Conservation (phyloP, 2,888 invertebrate genomes). For the Willowsia nigromaculata region DNA sequence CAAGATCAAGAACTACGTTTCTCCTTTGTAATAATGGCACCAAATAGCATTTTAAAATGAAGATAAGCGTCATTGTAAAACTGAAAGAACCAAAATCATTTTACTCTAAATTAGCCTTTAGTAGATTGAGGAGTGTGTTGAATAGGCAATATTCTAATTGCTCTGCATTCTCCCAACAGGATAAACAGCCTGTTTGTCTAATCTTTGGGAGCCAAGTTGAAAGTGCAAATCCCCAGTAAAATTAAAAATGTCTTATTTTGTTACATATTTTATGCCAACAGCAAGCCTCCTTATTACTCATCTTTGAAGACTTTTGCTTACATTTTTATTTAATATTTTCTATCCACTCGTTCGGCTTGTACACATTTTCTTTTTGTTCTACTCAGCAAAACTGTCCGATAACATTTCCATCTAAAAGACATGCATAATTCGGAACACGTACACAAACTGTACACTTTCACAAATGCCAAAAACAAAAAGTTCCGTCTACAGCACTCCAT, state of each 20-base stretch:
- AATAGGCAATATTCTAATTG: constrained; percentile 3
- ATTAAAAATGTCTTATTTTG: neutral
- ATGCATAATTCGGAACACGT: constrained; percentile 70
- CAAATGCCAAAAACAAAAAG: constrained; percentile 17
- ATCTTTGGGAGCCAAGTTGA: neutral
- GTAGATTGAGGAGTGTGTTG: no score
- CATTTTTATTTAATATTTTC: constrained; percentile 20
- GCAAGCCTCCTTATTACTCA: neutral
- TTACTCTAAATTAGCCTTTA: neutral
- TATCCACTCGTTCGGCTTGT: neutral
- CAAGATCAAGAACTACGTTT: neutral
- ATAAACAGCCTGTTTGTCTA: neutral
- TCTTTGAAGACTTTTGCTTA: constrained; percentile 8
- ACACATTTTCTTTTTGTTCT: constrained; percentile 9
- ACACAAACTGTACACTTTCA: constrained; percentile 38
- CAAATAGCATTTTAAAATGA: neutral
- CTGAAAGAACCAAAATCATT: neutral
- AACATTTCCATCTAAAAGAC: constrained; percentile 24
- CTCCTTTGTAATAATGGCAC: neutral
- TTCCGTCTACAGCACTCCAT: neutral
- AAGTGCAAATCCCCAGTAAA: neutral
- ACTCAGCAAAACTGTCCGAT: constrained; percentile 2
- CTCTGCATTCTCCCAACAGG: neutral
- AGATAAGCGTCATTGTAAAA: constrained; percentile 9
- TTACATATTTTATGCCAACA: constrained; percentile 9